Percentiles rank a stretch among this genome's conserved stretches.
Evolutionary conservation across 2,113 vertebrate genomes (phyloP).

Genomic region (Ceyx margarethae): DNA sequence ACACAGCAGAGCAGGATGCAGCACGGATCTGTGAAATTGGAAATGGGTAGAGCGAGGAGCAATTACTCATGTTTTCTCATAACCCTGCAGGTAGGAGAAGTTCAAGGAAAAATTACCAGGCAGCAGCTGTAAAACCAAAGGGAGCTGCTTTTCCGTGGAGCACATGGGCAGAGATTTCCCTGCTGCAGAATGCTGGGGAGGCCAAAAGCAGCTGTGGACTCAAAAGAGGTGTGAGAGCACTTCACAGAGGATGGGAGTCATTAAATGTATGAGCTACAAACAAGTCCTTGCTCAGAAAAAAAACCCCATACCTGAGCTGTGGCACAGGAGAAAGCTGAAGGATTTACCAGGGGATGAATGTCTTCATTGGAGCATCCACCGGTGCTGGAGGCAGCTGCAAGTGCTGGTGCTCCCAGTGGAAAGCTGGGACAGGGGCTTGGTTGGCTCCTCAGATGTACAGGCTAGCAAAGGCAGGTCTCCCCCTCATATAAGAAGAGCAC

Average conservation of each 20-base stretch:
- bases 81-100: conserved; percentile 46
- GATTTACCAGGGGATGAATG: not conserved
- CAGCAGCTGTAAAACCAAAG: conserved; percentile 13
- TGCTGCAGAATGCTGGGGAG: not conserved
- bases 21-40: not conserved
- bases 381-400: not conserved
- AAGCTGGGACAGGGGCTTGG: not conserved
- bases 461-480: not conserved
- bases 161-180: not conserved
- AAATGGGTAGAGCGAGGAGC: not conserved
- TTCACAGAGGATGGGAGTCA: not conserved
- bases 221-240: not conserved
- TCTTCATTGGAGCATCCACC: not conserved
- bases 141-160: not conserved
- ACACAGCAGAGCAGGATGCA: not conserved
- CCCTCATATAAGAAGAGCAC: not conserved
- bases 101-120: conserved; percentile 29
- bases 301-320: not conserved
- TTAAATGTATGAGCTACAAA: not conserved
- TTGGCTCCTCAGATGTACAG: not conserved
- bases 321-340: not conserved
- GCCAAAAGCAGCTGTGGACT: not conserved
- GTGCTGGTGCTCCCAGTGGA: accelerated
- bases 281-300: not conserved
- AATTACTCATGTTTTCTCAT: conserved; percentile 36